These are phyloP conservation scores for Drosophila sechellia DNA, from an alignment of 1,140 invertebrate species.

Conservation along the genomic window DNA sequence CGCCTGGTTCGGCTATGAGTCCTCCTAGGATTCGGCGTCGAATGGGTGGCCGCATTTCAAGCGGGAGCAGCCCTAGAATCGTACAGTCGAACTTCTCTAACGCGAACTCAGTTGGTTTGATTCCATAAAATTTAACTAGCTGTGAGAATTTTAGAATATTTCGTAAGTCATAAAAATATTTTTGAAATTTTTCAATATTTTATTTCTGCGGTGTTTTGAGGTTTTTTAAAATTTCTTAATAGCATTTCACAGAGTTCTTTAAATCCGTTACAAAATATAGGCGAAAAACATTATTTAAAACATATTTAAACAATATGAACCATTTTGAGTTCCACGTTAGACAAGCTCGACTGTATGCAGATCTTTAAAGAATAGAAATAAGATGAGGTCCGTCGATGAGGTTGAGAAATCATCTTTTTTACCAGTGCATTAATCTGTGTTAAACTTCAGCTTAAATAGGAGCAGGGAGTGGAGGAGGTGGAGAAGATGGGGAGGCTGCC, in stretches of 20 bases:
- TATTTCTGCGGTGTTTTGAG: neutral
- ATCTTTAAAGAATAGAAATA: constrained; percentile 19
- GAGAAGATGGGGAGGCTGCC: constrained; percentile 27
- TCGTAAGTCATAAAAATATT: neutral
- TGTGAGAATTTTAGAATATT: neutral
- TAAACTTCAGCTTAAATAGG: constrained; percentile 62
- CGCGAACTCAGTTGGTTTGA: neutral
- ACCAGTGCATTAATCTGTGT: constrained; percentile 84
- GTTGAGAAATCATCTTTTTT: constrained; percentile 44
- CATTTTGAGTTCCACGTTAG: neutral
- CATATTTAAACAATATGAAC: neutral
- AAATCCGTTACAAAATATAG: no score
- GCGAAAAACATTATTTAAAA: neutral
- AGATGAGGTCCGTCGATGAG: constrained; percentile 17
- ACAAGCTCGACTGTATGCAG: constrained; percentile 17
- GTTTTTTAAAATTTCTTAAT: no score
- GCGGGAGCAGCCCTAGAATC: constrained; percentile 50
- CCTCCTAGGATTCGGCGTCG: constrained; percentile 72
- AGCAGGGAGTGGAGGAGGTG: constrained; percentile 24
- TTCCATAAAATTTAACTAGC: neutral
- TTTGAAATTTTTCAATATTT: neutral
- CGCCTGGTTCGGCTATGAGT: constrained; percentile 83
- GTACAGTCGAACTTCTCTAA: constrained; percentile 33
- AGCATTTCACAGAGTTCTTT: no score
- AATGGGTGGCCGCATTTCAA: constrained; percentile 66